Conservation (phyloP, 2,113 vertebrate genomes). For the Epinephelus fuscoguttatus region DNA sequence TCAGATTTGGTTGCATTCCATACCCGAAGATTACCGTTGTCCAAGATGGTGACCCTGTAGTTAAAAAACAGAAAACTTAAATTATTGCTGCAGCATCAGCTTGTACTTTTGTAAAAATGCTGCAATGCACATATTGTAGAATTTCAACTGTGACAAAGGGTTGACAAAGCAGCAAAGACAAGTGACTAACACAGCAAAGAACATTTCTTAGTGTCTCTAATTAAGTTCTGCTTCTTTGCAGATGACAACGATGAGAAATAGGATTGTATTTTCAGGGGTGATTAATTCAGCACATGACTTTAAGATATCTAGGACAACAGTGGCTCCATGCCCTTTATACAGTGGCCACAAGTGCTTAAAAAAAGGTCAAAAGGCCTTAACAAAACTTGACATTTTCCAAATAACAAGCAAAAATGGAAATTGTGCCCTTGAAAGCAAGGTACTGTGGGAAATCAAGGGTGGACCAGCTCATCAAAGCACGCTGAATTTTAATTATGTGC, state of each 20-base stretch:
- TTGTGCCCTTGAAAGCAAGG: constrained; percentile 73
- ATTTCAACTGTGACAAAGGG: background rate
- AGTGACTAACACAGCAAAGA: constrained; percentile 14
- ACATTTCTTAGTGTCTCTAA: constrained; percentile 45
- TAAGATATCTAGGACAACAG: constrained; percentile 60
- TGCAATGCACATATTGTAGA: background rate
- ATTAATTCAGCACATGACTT: constrained; percentile 66
- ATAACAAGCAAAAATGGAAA: constrained; percentile 75
- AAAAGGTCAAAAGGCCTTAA: constrained; percentile 72
- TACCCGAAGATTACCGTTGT: constrained; percentile 93
- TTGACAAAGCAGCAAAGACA: constrained; percentile 21
- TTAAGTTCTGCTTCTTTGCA: constrained; percentile 53
- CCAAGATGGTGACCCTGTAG: constrained; percentile 89
- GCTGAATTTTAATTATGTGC: constrained; percentile 77
- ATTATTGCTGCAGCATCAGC: background rate
- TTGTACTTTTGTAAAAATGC: background rate
- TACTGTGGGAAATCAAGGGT: constrained; percentile 72
- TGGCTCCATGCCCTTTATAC: constrained; percentile 64
- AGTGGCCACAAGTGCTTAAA: constrained; percentile 65
- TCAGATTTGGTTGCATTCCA: constrained; percentile 92
- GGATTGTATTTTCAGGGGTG: constrained; percentile 40
- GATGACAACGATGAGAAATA: constrained; percentile 50
- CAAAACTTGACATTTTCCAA: constrained; percentile 68
- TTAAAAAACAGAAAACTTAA: constrained; percentile 29
- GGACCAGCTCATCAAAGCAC: constrained; percentile 67